These are phyloP conservation scores for Apodemia mormo DNA, from an alignment of 2,888 invertebrate species.

Conservation along the genomic window DNA sequence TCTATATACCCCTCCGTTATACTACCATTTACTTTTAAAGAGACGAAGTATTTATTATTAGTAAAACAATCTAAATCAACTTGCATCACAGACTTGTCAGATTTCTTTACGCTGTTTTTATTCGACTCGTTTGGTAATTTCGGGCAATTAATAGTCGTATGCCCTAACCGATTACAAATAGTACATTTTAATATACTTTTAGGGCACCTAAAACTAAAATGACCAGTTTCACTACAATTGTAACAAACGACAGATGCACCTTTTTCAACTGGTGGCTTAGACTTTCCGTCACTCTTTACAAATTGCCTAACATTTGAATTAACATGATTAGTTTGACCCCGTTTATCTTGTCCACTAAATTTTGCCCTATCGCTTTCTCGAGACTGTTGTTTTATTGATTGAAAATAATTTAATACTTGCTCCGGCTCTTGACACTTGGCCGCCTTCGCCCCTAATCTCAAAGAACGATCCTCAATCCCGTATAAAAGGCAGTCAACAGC, in stretches of 20 bases:
- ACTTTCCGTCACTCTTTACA: neutral
- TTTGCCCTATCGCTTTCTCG: conserved; percentile 23
- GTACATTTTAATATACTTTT: conserved; percentile 19
- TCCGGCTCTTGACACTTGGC: conserved; percentile 19
- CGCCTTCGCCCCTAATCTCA: conserved; percentile 34
- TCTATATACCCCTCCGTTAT: conserved; percentile 6
- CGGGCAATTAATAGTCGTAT: conserved; percentile 13
- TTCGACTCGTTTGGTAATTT: neutral
- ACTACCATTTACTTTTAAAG: conserved; percentile 2
- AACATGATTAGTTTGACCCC: neutral
- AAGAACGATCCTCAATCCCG: conserved; percentile 38
- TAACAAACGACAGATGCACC: conserved; percentile 6
- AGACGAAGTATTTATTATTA: neutral
- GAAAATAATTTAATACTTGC: conserved; percentile 19
- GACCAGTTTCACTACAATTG: conserved; percentile 22
- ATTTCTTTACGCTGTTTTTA: neutral
- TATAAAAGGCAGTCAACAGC: conserved; percentile 39
- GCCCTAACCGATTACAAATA: conserved; percentile 18
- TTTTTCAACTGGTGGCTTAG: neutral
- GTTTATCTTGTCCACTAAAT: conserved; percentile 1
- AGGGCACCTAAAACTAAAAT: conserved; percentile 23
- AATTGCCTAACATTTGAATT: neutral
- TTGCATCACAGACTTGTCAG: neutral
- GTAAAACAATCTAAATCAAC: neutral
- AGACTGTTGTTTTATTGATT: conserved; percentile 26